Percentiles rank a stretch among this genome's conserved stretches.
Conservation (phyloP, 2,888 invertebrate species). For the Ptilodon capucinus region DNA sequence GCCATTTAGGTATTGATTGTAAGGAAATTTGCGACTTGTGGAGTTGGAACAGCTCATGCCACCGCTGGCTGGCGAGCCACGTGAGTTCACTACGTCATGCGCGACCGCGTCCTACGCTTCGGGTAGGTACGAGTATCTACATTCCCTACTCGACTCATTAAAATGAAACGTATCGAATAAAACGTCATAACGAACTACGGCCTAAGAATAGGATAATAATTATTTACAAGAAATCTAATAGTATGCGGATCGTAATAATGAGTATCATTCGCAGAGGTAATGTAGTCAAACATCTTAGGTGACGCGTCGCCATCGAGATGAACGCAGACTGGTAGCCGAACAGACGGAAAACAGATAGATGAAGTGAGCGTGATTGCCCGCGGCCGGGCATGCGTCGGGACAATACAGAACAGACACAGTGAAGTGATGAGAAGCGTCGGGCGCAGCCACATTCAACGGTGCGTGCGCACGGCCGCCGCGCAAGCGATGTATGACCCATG, state of each 20-base stretch:
- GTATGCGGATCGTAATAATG: constrained; percentile 78
- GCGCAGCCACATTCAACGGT: constrained; percentile 82
- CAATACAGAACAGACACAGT: constrained; percentile 81
- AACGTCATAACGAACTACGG: constrained; percentile 59
- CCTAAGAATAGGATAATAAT: constrained; percentile 60
- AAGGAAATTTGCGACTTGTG: constrained; percentile 58
- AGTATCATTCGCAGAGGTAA: constrained; percentile 75
- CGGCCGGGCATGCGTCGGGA: constrained; percentile 81
- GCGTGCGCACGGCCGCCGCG: constrained; percentile 80
- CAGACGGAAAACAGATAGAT: constrained; percentile 80
- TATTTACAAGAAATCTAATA: constrained; percentile 79
- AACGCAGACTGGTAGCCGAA: constrained; percentile 75
- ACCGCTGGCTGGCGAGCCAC: constrained; percentile 48
- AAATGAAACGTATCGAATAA: constrained; percentile 48
- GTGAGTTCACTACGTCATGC: constrained; percentile 51
- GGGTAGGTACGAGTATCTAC: constrained; percentile 33
- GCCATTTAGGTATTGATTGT: constrained; percentile 60
- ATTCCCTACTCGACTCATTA: constrained; percentile 49
- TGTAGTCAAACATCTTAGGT: constrained; percentile 74
- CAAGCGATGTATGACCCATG: constrained; percentile 82
- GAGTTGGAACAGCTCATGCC: constrained; percentile 58
- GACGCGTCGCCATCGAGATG: constrained; percentile 76
- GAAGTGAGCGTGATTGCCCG: constrained; percentile 82
- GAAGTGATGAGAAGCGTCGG: constrained; percentile 82
- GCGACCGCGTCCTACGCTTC: constrained; percentile 58